Evolutionary conservation across 1,140 invertebrate species (phyloP), one percentile per base, ranked within the genome.

Genomic region (Calephelis virginiensis): DNA sequence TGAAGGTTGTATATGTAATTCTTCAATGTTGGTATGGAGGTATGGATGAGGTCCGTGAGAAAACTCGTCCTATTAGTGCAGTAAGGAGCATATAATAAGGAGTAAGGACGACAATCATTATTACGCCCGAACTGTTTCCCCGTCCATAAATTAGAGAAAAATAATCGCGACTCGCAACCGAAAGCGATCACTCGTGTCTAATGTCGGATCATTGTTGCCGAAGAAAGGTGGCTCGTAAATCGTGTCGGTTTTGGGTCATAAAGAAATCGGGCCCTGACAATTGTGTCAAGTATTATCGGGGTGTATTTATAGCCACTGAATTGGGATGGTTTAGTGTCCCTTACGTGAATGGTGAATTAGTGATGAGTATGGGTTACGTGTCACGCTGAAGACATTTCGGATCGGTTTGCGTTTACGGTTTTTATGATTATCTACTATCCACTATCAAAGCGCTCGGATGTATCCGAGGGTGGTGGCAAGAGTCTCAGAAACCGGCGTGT

Each of bases 221-320:
- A 48, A 70, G 64, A 68, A 68, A 68, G 60, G 63, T 59, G 63
- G 59, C 40, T 81, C 77, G 76, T 86, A 80, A 81, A 83, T 82
- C 70, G 60, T 66, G 53, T 78, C 76, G 79, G 82, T 86, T 86
- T 86, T 84, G 79, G 79, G 47, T 86, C 80, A 75, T 86, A 84
- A 86, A 86, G 78, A 74, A 80, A 76, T 84, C 81, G 78, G 69
- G 81, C 83, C 81, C 78, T 67, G 70, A 63, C 70, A 72, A 66
- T 70, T 73, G 74, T 74, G 74, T 74, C 79, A 77, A 73, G 73
- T 72, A 75, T 77, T 75, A 70, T 65, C 45, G 61, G 53, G 65
- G 70, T 66, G 50, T 71, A 74, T 72, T 72, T 70, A 72, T 70
- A 64, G 59, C 50, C 50, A 56, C 17, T 56, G 50, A 28, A 56